Evolutionary conservation across 1,140 invertebrate species (phyloP), one percentile per base, ranked within the genome.

Genomic region (Arion vulgaris): DNA sequence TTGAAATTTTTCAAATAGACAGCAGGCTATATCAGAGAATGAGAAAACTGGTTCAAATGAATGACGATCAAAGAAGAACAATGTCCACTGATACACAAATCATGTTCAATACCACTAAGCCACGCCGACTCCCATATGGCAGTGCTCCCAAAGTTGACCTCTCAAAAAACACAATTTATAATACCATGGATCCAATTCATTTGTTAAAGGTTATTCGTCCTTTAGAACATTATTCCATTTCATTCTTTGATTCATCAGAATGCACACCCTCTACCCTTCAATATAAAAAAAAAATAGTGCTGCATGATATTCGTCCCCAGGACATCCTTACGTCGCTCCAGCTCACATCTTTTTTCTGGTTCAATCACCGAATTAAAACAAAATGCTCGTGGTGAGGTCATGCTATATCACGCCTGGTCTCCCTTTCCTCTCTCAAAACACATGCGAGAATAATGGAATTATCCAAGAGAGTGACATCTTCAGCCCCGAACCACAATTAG

Each of bases 381-480:
- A 57, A 36, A 36, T 57, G 75, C 38, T 53, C 45, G 75, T 11
- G 75, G 51, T 32, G 75, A 77, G 38, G 75, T 53, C 51, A 53
- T 62, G 75, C 51, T 62, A 19, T 62, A 62, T 62, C 51, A 77
- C n/a, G 28, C 62, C 62, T 34, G 2, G 28, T 11, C 62, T 66
- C 62, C 62, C 28, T 28, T 23, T 11, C 28, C 62, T 5, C 62
- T 32, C 62, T 7, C n/a, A 66, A 66, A n/a, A 66, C 62, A 66
- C 62, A 28, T 15, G 62, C n/a, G 62, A 66, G 62, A 66, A 66
- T 66, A 66, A 66, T 66, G 17, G 62, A 66, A 66, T 66, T 66
- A 66, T 66, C 62, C 62, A 32, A 32, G n/a, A 17, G 62, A 28
- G 32, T 32, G 62, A 66, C 62, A 66, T 66, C 62, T 66, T 34